Conservation (phyloP, 2,888 invertebrate genomes). For the Leptothorax acervorum region DNA sequence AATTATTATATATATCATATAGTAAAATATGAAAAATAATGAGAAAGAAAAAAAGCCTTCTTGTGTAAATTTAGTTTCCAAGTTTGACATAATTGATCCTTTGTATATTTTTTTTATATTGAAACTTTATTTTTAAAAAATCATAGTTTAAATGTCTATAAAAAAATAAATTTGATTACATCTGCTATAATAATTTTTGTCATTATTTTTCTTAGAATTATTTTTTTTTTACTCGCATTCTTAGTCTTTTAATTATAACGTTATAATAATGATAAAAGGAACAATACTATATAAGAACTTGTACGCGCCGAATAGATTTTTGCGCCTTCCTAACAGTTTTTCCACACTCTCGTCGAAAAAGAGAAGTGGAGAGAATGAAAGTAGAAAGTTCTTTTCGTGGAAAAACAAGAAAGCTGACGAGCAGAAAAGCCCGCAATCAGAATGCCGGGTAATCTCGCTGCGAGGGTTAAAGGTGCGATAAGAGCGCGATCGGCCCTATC, state of each 20-base stretch:
- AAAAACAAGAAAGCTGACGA: constrained; percentile 58
- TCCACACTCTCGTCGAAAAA: constrained; percentile 5
- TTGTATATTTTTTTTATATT: not conserved
- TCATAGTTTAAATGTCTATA: not conserved
- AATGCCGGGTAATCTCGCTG: constrained; percentile 48
- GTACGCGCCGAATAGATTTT: not conserved
- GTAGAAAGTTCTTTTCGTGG: constrained; percentile 17
- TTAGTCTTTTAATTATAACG: not conserved
- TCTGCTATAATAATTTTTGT: not conserved
- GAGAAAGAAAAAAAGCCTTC: not conserved
- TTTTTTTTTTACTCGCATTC: not conserved
- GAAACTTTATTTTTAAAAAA: not conserved
- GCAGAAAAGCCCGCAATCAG: constrained; percentile 54
- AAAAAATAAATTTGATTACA: not conserved
- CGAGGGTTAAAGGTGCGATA: constrained; percentile 54
- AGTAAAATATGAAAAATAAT: not conserved
- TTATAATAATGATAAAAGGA: not conserved
- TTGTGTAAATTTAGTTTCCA: not conserved
- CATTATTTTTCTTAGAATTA: not conserved
- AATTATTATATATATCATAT: not conserved
- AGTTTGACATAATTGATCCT: not conserved
- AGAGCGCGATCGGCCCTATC: constrained; percentile 56
- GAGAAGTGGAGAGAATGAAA: constrained; percentile 13
- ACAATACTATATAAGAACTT: not conserved
- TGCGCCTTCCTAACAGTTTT: not conserved